phyloP scores from a whole-genome alignment of 2,888 invertebrate species.

The Abrostola triplasia region DNA sequence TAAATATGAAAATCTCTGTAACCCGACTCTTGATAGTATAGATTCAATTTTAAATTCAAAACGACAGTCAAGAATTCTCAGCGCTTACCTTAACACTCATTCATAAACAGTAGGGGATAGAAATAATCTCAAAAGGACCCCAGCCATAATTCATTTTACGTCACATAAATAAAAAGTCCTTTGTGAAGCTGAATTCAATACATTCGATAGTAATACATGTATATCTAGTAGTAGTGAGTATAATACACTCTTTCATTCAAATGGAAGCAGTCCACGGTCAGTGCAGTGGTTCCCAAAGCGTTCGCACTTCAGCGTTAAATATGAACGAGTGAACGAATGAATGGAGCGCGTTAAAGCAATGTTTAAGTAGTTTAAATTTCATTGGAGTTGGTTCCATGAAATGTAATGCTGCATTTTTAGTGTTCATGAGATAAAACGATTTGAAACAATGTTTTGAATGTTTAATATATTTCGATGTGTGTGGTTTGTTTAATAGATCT shows the following conservation, averaged over 20 bases:
- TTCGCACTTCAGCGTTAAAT: slow-evolving; percentile 51
- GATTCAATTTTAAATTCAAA: slow-evolving; percentile 33
- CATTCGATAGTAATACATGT: slow-evolving; percentile 11
- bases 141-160: slow-evolving; percentile 30
- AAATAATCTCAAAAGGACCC: slow-evolving; percentile 34
- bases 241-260: slow-evolving; percentile 49
- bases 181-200: slow-evolving; percentile 40
- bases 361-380: slow-evolving; percentile 34
- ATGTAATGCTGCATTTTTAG: slow-evolving; percentile 22
- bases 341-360: slow-evolving; percentile 28
- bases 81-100: slow-evolving; percentile 13
- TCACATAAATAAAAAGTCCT: slow-evolving; percentile 37
- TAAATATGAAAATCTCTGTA: background rate
- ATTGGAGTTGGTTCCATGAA: slow-evolving; percentile 25
- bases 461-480: background rate
- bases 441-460: background rate
- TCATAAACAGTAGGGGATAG: slow-evolving; percentile 34
- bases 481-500: background rate
- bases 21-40: background rate
- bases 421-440: slow-evolving; percentile 18
- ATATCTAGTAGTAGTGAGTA: background rate
- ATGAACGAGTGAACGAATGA: slow-evolving; percentile 49
- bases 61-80: slow-evolving; percentile 7
- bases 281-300: slow-evolving; percentile 52
- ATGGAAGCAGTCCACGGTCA: slow-evolving; percentile 50